Base-by-base conservation (phyloP, 2,113 vertebrate genomes). In the Nothocercus julius region DNA sequence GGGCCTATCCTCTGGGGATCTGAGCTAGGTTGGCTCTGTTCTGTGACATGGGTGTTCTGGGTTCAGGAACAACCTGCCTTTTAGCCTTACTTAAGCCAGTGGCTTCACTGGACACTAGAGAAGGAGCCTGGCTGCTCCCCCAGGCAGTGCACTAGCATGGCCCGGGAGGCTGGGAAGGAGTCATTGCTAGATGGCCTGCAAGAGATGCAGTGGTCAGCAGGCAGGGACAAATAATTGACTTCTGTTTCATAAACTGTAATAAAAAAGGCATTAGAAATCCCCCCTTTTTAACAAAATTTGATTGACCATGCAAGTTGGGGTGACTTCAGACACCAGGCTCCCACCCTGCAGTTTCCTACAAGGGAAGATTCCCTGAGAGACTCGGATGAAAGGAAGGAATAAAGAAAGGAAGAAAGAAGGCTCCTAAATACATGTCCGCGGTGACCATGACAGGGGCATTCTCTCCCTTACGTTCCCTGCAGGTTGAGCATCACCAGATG, bases 381-480 rank as follows among this genome's bases (percentile, higher is more conserved):
- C 90, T 86, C 53, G 49, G 36, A 82, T 3, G 53, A 81, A 58
- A 32, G 53, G 49, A 54, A 54, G 25, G 7, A 25, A 53, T 13
- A 53, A 25, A 27, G 25, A 5, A 53, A 53, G 13, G 14, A 54
- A 54, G 25, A 19, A 58, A 32, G 28, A 58, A 30, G 17, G 30
- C 54, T 30, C 54, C 62, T 58, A 2, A 89, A 76, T 79, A 67
- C 77, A 81, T 0, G 6, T 19, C 15, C 40, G 40, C 49, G 61
- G 40, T 30, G 44, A 96, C 82, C 45, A 9, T 27, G 44, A 96
- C 85, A 90, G 42, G 49, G 53, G 32, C 80, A 73, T 80, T 93
- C 76, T 91, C 82, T 96, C 81, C 87, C 98, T 98, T 98, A 98
- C 98, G 45, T 98, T 98, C 97, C 97, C 97, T 97, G 96, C 89